phyloP scores from a whole-genome alignment of 2,888 invertebrate genomes.

The Ptilodon capucinus region DNA sequence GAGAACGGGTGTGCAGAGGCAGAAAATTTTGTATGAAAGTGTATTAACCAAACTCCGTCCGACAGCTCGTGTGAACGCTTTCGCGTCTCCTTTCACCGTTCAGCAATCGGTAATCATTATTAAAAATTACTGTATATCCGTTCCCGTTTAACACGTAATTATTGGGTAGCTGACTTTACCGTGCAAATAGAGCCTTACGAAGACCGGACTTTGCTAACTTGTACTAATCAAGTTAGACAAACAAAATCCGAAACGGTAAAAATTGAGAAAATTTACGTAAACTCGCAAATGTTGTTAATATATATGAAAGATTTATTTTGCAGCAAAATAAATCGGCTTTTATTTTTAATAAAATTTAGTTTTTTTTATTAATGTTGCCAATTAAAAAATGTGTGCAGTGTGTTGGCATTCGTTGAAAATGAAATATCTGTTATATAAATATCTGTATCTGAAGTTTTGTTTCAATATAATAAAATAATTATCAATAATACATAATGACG shows the following conservation, averaged over 20 bases:
- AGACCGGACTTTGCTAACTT: background rate
- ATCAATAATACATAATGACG: slow-evolving; percentile 32
- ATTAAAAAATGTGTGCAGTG: slow-evolving; percentile 74
- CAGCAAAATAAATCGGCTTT: slow-evolving; percentile 1
- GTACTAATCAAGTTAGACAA: background rate
- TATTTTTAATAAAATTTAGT: slow-evolving; percentile 10
- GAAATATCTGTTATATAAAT: too few species aligned
- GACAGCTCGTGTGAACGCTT: too few species aligned
- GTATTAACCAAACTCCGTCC: too few species aligned
- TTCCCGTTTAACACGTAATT: too few species aligned
- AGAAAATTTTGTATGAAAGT: too few species aligned
- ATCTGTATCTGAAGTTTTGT: slow-evolving; percentile 33
- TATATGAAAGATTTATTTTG: background rate
- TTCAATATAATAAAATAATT: slow-evolving; percentile 33
- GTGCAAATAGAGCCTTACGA: background rate
- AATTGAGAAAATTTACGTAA: slow-evolving; percentile 1
- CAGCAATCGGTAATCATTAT: too few species aligned
- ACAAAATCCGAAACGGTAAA: background rate
- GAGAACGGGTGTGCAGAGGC: too few species aligned
- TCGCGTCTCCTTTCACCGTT: too few species aligned
- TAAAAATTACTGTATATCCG: too few species aligned
- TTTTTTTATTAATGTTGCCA: slow-evolving; percentile 37
- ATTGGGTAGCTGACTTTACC: too few species aligned
- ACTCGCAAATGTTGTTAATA: background rate
- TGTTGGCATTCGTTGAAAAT: slow-evolving; percentile 68